Evolutionary conservation across 2,888 invertebrate species (phyloP).

Genomic region (Macrosiphum euphorbiae): DNA sequence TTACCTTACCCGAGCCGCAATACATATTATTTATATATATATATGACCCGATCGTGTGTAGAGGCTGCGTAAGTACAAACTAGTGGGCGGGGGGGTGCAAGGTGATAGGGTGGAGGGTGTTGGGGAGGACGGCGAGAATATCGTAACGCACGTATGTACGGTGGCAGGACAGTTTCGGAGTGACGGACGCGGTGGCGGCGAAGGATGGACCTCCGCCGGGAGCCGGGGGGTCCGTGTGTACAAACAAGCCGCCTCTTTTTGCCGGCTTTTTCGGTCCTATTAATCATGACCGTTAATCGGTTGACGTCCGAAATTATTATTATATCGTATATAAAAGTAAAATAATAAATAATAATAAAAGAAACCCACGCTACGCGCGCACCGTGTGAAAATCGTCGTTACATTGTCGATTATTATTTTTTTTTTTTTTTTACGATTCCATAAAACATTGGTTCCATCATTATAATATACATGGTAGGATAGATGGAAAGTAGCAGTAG

Average conservation of each 20-base stretch:
- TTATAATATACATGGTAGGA: constrained; percentile 8
- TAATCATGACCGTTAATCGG: constrained; percentile 62
- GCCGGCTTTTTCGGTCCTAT: constrained; percentile 62
- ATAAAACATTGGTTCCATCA: constrained; percentile 56
- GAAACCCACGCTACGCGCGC: constrained; percentile 52
- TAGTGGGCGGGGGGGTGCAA: neutral
- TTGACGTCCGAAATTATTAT: constrained; percentile 60
- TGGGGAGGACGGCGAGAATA: neutral
- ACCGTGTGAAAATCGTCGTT: constrained; percentile 63
- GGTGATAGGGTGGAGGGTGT: neutral
- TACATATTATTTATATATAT: neutral
- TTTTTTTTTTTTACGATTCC: constrained; percentile 56
- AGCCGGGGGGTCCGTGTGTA: constrained; percentile 52
- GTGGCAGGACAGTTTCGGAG: constrained; percentile 47
- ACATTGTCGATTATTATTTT: constrained; percentile 46
- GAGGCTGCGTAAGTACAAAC: neutral
- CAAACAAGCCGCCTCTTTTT: constrained; percentile 63
- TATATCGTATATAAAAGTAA: constrained; percentile 35
- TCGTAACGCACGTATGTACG: neutral
- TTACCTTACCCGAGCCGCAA: constrained; percentile 33
- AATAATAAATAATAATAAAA: constrained; percentile 56
- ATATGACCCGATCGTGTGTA: neutral
- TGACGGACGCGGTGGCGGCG: constrained; percentile 42
- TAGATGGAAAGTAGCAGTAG: neutral
- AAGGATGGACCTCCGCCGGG: constrained; percentile 17